These are phyloP conservation scores for Petrolisthes cinctipes DNA, from an alignment of 2,888 invertebrate genomes.

Conservation along the genomic window DNA sequence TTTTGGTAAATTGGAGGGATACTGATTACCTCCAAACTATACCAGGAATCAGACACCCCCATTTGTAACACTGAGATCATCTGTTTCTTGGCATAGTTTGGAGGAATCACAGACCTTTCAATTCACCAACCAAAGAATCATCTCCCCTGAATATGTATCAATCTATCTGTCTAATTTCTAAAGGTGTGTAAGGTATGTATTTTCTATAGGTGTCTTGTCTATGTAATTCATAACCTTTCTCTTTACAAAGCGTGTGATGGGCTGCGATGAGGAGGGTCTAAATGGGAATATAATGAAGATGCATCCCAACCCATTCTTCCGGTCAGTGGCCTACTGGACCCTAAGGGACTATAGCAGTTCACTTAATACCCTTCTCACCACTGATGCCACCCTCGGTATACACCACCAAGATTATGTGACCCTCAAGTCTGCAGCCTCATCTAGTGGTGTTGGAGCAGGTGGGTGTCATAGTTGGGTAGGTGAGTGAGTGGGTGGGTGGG, in stretches of 20 bases:
- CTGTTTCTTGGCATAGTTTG: too few relatives aligned
- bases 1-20: not conserved
- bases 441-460: conserved; percentile 71
- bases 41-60: too few relatives aligned
- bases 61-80: too few relatives aligned
- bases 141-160: too few relatives aligned
- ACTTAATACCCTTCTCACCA: conserved; percentile 85
- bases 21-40: too few relatives aligned
- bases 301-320: conserved; percentile 95
- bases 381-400: conserved; percentile 78
- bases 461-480: conserved; percentile 38
- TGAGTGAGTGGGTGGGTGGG: conserved; percentile 9
- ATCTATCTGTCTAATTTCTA: too few relatives aligned
- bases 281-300: conserved; percentile 80
- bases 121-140: too few relatives aligned
- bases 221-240: too few relatives aligned
- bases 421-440: conserved; percentile 5
- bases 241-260: conserved; percentile 70
- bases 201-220: too few relatives aligned
- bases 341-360: conserved; percentile 90
- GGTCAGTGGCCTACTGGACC: conserved; percentile 98
- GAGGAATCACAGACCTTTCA: too few relatives aligned
- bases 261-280: conserved; percentile 77
- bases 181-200: too few relatives aligned
- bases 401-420: conserved; percentile 77